Conservation (phyloP, 2,888 invertebrate species). For the Marronus borbonicus region DNA sequence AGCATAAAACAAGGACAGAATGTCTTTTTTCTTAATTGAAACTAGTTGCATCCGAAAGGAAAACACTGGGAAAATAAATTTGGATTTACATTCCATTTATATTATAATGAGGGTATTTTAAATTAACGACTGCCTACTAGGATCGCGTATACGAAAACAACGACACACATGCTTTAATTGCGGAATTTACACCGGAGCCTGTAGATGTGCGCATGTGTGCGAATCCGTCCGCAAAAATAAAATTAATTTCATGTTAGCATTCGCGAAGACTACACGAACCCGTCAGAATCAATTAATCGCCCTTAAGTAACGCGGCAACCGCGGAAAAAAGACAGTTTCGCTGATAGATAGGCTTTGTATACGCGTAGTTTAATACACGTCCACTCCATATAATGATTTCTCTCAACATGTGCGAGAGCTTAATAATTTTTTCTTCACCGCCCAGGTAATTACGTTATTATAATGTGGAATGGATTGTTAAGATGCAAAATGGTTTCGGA, state of each 20-base stretch:
- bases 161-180: conserved; percentile 14
- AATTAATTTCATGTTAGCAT: conserved; percentile 39
- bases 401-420: background rate
- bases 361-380: background rate
- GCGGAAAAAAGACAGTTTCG: background rate
- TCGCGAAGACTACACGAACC: conserved; percentile 4
- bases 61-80: conserved; percentile 12
- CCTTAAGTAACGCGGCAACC: background rate
- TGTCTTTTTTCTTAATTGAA: too few relatives aligned
- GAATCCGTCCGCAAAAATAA: conserved; percentile 30
- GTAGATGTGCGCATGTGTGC: background rate
- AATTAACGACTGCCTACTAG: conserved; percentile 16
- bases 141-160: conserved; percentile 2
- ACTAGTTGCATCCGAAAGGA: background rate
- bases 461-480: conserved; percentile 17
- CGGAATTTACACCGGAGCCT: conserved; percentile 31
- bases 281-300: conserved; percentile 29
- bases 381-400: conserved; percentile 21
- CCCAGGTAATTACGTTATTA: conserved; percentile 10
- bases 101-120: conserved; percentile 24
- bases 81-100: conserved; percentile 27
- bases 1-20: too few relatives aligned
- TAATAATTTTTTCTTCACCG: conserved; percentile 11
- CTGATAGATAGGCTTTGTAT: background rate
- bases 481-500: conserved; percentile 5